These are phyloP conservation scores for Pardalotus punctatus DNA, from an alignment of 2,113 vertebrate genomes.

Conservation along the genomic window DNA sequence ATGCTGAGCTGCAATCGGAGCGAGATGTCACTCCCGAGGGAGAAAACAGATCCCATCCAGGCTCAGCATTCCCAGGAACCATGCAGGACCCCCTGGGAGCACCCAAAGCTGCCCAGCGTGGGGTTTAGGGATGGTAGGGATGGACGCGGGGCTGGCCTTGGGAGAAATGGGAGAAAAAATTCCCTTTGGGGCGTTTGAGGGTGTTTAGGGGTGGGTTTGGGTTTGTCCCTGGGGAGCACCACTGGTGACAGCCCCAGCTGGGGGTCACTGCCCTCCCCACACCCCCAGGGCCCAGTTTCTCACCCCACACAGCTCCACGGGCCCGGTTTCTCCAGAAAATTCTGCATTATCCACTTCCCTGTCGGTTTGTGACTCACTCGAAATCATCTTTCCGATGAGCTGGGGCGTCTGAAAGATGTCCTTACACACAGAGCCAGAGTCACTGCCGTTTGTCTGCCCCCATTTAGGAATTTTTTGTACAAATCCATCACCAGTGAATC, in stretches of 20 bases:
- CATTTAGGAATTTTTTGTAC: not conserved
- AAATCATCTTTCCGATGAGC: not conserved
- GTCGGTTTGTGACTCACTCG: not conserved
- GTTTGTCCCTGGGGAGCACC: not conserved
- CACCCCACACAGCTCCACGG: not conserved
- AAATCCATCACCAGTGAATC: not conserved
- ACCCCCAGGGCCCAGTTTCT: not conserved
- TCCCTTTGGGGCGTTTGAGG: not conserved
- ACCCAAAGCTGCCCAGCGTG: rapidly evolving
- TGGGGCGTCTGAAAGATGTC: not conserved
- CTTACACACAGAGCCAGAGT: no score
- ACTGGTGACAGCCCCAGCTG: not conserved
- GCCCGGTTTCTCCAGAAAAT: not conserved
- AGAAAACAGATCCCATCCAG: rapidly evolving
- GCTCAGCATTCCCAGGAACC: not conserved
- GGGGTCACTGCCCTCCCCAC: not conserved
- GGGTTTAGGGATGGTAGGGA: not conserved
- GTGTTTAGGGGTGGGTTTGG: rapidly evolving
- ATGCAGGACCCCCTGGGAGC: not conserved
- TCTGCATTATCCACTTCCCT: not conserved
- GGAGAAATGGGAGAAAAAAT: not conserved
- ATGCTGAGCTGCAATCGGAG: not conserved
- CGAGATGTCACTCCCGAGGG: rapidly evolving
- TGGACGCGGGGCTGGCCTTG: not conserved
- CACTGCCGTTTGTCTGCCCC: not conserved